Base-by-base conservation (phyloP, 2,888 invertebrate species). In the Lycaena phlaeas region DNA sequence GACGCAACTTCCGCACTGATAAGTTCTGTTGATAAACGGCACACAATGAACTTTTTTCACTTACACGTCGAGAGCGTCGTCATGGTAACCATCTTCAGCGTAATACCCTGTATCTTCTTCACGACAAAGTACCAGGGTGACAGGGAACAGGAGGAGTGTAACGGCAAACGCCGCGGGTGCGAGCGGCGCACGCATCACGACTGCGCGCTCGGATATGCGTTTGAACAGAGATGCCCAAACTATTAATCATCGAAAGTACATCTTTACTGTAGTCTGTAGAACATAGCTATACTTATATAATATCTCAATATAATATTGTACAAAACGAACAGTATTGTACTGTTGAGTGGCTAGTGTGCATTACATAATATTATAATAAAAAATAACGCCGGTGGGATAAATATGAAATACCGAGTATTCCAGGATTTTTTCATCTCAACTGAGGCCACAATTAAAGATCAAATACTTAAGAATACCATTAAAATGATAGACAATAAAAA, bases 101-200 rank as follows among this genome's bases (percentile, higher is more conserved):
- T 68, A 64, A 60, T 82, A 81, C 50, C 79, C 79, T 50, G 59
- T 61, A 38, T 65, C 68, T 42, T 73, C 69, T 45, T 67, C 63
- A 51, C 66, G 64, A 51, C 64, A 56, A 45, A 63, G 61, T 68
- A 77, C 78, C 64, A 77, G 73, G 76, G 48, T 43, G 36, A 50
- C 68, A 78, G 68, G 56, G 52, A 68, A 48, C 48, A 79, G 66
- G 49, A 77, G 70, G 51, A 67, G 41, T 42, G 60, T n/a, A n/a
- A n/a, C 66, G 54, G 61, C 60, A 50, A 53, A 66, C 57, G 67
- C 70, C 69, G 68, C 66, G 65, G 60, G 53, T 59, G 64, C 58
- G 64, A 56, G 49, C 69, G 74, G 69, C 74, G 75, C 74, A 67
- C 79, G 79, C 81, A 81, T 81, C 66, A 57, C 74, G 77, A 79